Percentiles rank a stretch among this genome's conserved stretches.
Conservation (phyloP, 2,113 vertebrate species). For the Lathamus discolor region DNA sequence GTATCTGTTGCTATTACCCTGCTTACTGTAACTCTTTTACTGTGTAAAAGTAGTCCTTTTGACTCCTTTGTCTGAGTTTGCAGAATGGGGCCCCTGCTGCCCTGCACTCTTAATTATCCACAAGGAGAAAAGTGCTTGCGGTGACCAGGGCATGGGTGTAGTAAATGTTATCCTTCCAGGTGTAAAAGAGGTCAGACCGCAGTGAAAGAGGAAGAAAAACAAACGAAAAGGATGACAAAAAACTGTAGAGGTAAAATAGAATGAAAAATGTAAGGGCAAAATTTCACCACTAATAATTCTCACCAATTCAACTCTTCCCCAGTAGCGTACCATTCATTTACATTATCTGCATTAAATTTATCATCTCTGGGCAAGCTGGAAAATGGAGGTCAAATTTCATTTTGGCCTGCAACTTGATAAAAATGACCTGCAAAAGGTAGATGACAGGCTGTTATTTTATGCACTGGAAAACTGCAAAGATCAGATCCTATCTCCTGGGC, state of each 20-base stretch:
- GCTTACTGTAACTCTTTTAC: neutral
- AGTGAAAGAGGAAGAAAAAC: neutral
- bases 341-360: slow-evolving; percentile 66
- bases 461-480: slow-evolving; percentile 72
- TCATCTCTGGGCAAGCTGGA: slow-evolving; percentile 61
- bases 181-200: neutral
- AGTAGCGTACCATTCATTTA: slow-evolving; percentile 51
- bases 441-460: slow-evolving; percentile 81
- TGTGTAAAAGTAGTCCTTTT: neutral
- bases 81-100: neutral
- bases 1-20: neutral
- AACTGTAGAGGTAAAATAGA: neutral
- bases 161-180: slow-evolving; percentile 2
- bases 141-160: neutral
- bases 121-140: neutral
- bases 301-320: slow-evolving; percentile 2
- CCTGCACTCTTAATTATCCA: neutral
- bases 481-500: slow-evolving; percentile 44
- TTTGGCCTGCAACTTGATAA: slow-evolving; percentile 75
- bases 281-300: slow-evolving; percentile 37
- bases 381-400: slow-evolving; percentile 80
- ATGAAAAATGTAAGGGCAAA: neutral
- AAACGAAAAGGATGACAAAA: neutral
- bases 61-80: neutral
- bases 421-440: slow-evolving; percentile 77